A percentile compares a stretch with the other conserved stretches of the same genome.
Evolutionary conservation across 1,140 invertebrate species (phyloP).

Genomic region (Ips typographus): DNA sequence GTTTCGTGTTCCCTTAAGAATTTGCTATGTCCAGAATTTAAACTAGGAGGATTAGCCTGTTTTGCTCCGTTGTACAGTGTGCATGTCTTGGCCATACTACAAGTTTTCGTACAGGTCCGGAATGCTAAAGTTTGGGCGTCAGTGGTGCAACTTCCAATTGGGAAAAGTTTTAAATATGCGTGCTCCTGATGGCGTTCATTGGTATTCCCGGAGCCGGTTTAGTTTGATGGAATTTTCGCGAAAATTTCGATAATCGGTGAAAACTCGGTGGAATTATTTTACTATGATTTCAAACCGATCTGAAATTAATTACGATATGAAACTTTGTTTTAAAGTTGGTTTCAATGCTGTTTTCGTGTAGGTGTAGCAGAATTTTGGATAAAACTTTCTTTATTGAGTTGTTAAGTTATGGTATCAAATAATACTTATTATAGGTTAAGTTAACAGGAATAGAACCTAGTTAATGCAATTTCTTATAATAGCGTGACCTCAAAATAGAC

Average conservation of each 20-base stretch:
- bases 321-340: too few species aligned
- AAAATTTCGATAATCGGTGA: background rate
- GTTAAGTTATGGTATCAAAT: too few species aligned
- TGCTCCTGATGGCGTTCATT: background rate
- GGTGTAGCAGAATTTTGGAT: too few species aligned
- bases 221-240: background rate
- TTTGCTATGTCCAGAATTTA: conserved; percentile 22
- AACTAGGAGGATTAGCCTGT: conserved; percentile 24
- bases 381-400: too few species aligned
- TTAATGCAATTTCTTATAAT: too few species aligned
- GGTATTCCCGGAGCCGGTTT: background rate
- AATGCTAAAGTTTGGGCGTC: conserved; percentile 6
- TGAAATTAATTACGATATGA: too few species aligned
- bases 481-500: too few species aligned
- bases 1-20: conserved; percentile 12
- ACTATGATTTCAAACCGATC: too few species aligned
- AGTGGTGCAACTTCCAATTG: background rate
- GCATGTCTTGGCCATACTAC: conserved; percentile 10
- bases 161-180: conserved; percentile 8
- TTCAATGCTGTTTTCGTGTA: too few species aligned
- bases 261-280: too few species aligned
- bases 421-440: too few species aligned
- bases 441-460: too few species aligned
- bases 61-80: conserved; percentile 5
- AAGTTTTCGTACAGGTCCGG: background rate